These are phyloP conservation scores for Hirundichthys speculiger DNA, from an alignment of 2,113 vertebrate species.

Conservation along the genomic window DNA sequence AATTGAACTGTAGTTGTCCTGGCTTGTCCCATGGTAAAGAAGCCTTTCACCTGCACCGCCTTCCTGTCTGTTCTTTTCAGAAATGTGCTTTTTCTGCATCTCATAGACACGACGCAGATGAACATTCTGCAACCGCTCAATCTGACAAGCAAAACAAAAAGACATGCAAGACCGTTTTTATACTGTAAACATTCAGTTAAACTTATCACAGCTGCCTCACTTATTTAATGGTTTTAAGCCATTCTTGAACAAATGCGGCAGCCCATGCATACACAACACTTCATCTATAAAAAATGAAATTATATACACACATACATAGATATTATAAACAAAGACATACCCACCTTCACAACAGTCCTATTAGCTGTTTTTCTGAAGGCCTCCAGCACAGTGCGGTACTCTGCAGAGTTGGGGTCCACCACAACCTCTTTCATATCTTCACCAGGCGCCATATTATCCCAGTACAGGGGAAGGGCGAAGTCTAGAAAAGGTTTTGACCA, in stretches of 20 bases:
- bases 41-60: constrained; percentile 35
- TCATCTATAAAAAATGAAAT: background rate
- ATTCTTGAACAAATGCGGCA: no score
- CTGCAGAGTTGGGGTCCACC: constrained; percentile 44
- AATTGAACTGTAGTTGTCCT: constrained; percentile 42
- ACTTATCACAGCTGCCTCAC: no score
- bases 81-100: constrained; percentile 37
- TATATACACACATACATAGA: no score
- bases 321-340: background rate
- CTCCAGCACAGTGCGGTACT: constrained; percentile 50
- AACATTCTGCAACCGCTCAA: constrained; percentile 63
- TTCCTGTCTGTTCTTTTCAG: constrained; percentile 38
- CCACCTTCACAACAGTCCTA: constrained; percentile 56
- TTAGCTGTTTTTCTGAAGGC: constrained; percentile 46
- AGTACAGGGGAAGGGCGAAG: constrained; percentile 68
- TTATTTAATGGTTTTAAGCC: no score
- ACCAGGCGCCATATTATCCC: constrained; percentile 61
- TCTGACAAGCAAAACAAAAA: constrained; percentile 23
- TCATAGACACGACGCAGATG: constrained; percentile 46
- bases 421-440: constrained; percentile 14
- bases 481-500: background rate
- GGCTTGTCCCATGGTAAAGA: constrained; percentile 65
- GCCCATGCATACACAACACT: background rate
- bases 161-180: background rate
- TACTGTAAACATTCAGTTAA: no score